Base-by-base conservation (phyloP, 2,113 vertebrate genomes). In the Prionailurus bengalensis region DNA sequence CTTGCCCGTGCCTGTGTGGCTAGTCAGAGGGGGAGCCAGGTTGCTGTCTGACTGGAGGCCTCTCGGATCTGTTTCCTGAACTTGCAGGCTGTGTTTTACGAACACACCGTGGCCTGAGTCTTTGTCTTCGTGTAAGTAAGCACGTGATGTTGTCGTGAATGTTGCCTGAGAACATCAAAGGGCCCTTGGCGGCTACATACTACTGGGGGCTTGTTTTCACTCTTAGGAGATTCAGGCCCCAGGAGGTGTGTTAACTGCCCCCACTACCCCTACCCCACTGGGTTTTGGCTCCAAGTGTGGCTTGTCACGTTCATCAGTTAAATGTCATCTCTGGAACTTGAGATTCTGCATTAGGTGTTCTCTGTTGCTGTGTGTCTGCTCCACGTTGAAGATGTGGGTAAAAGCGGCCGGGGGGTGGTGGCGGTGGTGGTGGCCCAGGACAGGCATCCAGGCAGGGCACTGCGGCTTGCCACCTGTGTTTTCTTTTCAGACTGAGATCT, bases 71-170 rank as follows among this genome's bases (percentile, higher is more conserved):
- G 80, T 31, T 51, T 85, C 16, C 27, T 74, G 65, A n/a, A 4
- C 80, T 58, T 7, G 70, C 6, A 2, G 21, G 68, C 58, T 78
- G 27, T 94, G 84, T 82, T 73, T 91, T 13, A 29, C 19, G 39
- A n/a, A 58, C 73, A 23, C 2, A 66, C 29, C 0, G 9, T 16
- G 82, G 25, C 61, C 3, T 5, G 4, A 88, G 76, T 45, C 23
- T 95, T 51, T 70, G 78, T 85, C 81, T 45, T 78, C 7, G 12
- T 31, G 39, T 63, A 27, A 63, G 53, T 6, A 73, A 29, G 27
- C 39, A 11, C 4, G 0, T 17, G 14, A 31, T 89, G 6, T 2
- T 4, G 5, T 55, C 10, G 48, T 12, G 33, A 3, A 14, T 48
- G 13, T 66, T 53, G 25, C 29, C 5, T 6, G 14, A 48, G 74